Conservation (phyloP, 1,140 invertebrate species). For the Rhopalosiphum padi region DNA sequence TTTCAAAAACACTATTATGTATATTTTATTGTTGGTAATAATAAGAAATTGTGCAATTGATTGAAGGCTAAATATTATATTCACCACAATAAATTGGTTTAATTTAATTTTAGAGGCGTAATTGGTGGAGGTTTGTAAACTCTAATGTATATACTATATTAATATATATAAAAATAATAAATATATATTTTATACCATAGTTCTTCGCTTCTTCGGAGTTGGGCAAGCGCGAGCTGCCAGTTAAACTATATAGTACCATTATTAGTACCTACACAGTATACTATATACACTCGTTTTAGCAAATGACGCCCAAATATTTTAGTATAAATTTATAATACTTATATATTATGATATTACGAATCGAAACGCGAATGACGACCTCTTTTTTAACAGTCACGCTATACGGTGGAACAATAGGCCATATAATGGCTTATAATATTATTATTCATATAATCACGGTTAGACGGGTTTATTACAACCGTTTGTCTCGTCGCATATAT, state of each 20-base stretch:
- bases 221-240: background rate
- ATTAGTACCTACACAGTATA: no score
- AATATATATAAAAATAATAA: background rate
- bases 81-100: background rate
- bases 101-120: background rate
- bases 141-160: no score
- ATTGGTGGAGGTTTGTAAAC: background rate
- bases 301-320: background rate
- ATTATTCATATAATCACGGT: background rate
- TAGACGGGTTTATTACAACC: constrained; percentile 8
- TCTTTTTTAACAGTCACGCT: background rate
- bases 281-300: background rate
- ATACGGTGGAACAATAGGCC: background rate
- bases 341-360: background rate
- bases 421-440: background rate
- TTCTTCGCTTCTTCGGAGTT: background rate
- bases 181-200: background rate
- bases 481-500: constrained; percentile 5
- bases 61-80: background rate
- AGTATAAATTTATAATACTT: background rate
- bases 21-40: background rate
- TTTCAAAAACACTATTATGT: background rate
- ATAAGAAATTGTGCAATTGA: background rate
- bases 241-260: no score
- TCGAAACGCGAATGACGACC: background rate